Evolutionary conservation across 2,888 invertebrate species (phyloP).

Genomic region (Mystacides longicornis): DNA sequence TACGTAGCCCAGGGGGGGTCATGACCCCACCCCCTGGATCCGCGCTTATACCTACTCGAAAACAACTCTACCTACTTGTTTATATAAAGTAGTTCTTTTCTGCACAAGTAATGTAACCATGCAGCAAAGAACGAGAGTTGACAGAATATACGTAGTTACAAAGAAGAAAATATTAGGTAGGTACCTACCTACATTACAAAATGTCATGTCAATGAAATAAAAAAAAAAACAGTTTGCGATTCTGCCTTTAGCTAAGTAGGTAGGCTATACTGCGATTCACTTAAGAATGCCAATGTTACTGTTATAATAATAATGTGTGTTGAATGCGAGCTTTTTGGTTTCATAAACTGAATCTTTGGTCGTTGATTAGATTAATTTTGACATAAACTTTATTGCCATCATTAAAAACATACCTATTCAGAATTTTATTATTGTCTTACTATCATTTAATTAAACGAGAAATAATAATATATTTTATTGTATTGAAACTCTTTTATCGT

Average conservation of each 20-base stretch:
- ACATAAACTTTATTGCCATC: neutral
- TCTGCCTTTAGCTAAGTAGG: neutral
- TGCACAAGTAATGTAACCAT: too few species aligned
- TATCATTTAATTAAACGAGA: neutral
- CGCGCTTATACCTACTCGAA: too few species aligned
- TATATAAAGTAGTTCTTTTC: too few species aligned
- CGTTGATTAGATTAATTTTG: too few species aligned
- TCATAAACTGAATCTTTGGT: too few species aligned
- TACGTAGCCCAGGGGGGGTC: too few species aligned
- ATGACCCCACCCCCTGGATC: too few species aligned
- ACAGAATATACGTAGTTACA: too few species aligned
- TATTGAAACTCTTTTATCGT: neutral
- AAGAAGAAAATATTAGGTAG: neutral
- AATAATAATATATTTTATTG: neutral
- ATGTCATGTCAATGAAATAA: neutral
- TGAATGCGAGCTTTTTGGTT: too few species aligned
- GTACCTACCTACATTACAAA: neutral
- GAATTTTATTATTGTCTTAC: neutral
- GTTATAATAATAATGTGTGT: too few species aligned
- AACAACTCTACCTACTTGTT: too few species aligned
- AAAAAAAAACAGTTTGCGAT: neutral
- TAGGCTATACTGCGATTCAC: neutral
- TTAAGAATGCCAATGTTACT: neutral
- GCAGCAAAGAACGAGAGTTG: too few species aligned
- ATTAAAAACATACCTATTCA: neutral